A percentile compares a stretch with the other conserved stretches of the same genome.
Evolutionary conservation across 2,888 invertebrate genomes (phyloP).

Genomic region (Dermolepida albohirtum): DNA sequence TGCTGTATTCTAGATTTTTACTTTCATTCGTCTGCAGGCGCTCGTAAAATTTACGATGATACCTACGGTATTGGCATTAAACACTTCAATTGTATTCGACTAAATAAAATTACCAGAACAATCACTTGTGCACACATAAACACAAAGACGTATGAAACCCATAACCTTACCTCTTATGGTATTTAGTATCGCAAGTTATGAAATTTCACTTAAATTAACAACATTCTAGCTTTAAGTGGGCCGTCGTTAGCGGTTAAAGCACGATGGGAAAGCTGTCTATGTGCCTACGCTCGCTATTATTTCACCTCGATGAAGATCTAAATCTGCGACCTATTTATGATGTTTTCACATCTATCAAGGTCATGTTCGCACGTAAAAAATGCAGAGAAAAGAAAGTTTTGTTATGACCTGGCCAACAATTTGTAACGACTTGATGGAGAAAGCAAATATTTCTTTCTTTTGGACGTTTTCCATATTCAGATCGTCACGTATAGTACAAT

Average conservation of each 20-base stretch:
- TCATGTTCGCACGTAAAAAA: slow-evolving; percentile 28
- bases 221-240: slow-evolving; percentile 8
- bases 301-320: slow-evolving; percentile 24
- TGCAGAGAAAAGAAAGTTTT: slow-evolving; percentile 38
- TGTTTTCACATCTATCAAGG: slow-evolving; percentile 39
- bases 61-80: too few species aligned
- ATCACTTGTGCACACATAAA: not conserved
- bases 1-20: not conserved
- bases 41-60: too few species aligned
- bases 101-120: slow-evolving; percentile 7
- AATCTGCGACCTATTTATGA: slow-evolving; percentile 21
- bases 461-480: slow-evolving; percentile 11
- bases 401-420: slow-evolving; percentile 37
- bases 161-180: not conserved
- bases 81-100: not conserved
- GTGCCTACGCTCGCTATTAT: slow-evolving; percentile 2
- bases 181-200: slow-evolving; percentile 1
- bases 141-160: not conserved
- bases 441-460: slow-evolving; percentile 34
- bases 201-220: slow-evolving; percentile 28
- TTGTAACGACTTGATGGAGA: slow-evolving; percentile 26
- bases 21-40: not conserved
- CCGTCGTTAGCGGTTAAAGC: slow-evolving; percentile 6
- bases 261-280: slow-evolving; percentile 24
- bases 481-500: slow-evolving; percentile 3